Evolutionary conservation across 2,888 invertebrate species (phyloP), one percentile per base, ranked within the genome.

Genomic region (Endotricha flammealis): DNA sequence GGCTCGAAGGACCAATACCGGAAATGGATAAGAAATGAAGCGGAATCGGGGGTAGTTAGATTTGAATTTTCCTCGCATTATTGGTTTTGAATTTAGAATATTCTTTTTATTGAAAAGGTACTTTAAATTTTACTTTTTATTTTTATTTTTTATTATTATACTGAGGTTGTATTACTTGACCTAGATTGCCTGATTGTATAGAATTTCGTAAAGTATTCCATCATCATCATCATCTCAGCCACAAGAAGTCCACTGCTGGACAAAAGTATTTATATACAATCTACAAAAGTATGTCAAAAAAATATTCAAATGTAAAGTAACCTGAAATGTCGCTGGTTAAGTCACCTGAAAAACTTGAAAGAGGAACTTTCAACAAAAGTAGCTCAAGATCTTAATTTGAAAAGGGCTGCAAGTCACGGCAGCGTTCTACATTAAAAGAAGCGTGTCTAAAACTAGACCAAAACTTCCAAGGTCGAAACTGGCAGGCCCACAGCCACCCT

Each of bases 401-500:
- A 38, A 39, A 29, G 29, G 29, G 11, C 27, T 11, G 12, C 12
- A 27, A 41, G 41, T 41, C 36, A 33, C 39, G 39, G 32, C 27
- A 32, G 36, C 36, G 42, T 37, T 44, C 40, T 41, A 39, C 40
- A 41, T 47, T 41, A 41, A 39, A 50, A 53, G 40, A 41, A 45
- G 37, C 41, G 33, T 44, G 39, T 40, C 45, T 43, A 52, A 61
- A 80, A 77, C 76, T 81, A 75, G 80, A 79, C 69, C 77, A 70
- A 71, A 78, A 72, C 70, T 79, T 60, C 74, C 83, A 83, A 83
- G 83, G 83, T 83, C 83, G 77, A 48, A 40, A 42, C 42, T 43
- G 50, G 49, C 47, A 50, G 47, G 44, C 41, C 34, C 71, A 66
- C 69, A 69, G 39, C 49, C 57, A 63, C 60, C 76, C 69, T 61